phyloP scores from a whole-genome alignment of 2,888 invertebrate genomes.

The Meghimatium bilineatum region DNA sequence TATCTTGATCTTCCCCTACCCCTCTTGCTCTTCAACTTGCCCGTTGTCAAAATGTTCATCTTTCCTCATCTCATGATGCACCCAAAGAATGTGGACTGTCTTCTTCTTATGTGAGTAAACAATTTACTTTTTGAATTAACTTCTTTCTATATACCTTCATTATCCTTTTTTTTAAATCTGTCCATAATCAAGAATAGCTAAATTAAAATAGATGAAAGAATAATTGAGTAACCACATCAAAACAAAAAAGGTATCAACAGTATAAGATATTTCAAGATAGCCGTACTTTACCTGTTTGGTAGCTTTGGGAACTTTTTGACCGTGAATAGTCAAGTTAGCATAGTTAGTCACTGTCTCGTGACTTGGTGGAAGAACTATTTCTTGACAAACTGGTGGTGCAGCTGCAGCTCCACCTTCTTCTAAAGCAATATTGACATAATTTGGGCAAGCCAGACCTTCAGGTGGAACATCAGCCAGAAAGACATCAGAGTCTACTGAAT shows the following conservation, averaged over 20 bases:
- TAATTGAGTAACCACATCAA: no score
- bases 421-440: constrained; percentile 64
- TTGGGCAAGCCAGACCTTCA: constrained; percentile 52
- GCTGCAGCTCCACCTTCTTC: constrained; percentile 55
- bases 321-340: constrained; percentile 50
- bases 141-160: no score
- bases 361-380: constrained; percentile 38
- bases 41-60: no score
- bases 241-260: background rate
- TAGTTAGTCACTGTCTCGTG: constrained; percentile 46
- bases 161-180: no score
- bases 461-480: constrained; percentile 56
- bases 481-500: constrained; percentile 61
- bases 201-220: no score
- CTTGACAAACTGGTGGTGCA: constrained; percentile 13
- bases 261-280: background rate
- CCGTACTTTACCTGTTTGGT: constrained; percentile 25
- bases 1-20: no score
- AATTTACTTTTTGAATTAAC: no score
- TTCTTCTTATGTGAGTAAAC: no score
- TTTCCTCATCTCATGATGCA: no score
- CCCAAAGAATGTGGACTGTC: no score
- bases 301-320: constrained; percentile 5
- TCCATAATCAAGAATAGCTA: no score
- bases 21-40: no score